Percentiles rank a stretch among this genome's conserved stretches.
Conservation (phyloP, 2,888 invertebrate species). For the Unio delphinus region DNA sequence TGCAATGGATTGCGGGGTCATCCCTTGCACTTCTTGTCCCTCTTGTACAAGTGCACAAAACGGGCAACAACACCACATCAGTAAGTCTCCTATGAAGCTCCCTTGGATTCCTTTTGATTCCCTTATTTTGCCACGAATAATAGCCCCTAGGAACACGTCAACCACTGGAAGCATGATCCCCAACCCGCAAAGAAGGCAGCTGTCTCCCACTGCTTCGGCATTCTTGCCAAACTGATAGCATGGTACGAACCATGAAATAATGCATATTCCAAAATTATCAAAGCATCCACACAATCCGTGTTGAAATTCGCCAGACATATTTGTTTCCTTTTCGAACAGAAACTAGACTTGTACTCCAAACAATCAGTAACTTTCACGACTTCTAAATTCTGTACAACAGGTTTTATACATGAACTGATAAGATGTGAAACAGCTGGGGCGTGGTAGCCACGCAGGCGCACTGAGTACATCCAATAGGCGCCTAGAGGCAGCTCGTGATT, state of each 20-base stretch:
- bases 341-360: no score
- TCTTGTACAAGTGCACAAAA: conserved; percentile 62
- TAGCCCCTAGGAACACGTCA: conserved; percentile 51
- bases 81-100: conserved; percentile 53
- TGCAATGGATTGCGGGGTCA: conserved; percentile 29
- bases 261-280: conserved; percentile 63
- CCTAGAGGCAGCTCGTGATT: no score
- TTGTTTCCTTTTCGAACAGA: neutral
- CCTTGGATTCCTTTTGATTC: conserved; percentile 63
- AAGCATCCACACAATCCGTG: conserved; percentile 68
- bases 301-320: conserved; percentile 49
- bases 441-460: no score
- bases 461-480: no score
- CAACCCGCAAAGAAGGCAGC: conserved; percentile 63
- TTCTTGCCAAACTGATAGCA: conserved; percentile 68
- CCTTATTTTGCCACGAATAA: conserved; percentile 59
- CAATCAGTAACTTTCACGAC: no score
- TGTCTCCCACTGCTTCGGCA: conserved; percentile 65
- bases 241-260: conserved; percentile 64
- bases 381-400: no score
- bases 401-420: no score
- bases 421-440: no score
- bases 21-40: conserved; percentile 56
- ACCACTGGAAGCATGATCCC: conserved; percentile 55
- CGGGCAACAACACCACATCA: conserved; percentile 58